Percentiles rank a stretch among this genome's conserved stretches.
These are phyloP conservation scores for Spodoptera frugiperda DNA, from an alignment of 1,140 invertebrate genomes.

Conservation along the genomic window DNA sequence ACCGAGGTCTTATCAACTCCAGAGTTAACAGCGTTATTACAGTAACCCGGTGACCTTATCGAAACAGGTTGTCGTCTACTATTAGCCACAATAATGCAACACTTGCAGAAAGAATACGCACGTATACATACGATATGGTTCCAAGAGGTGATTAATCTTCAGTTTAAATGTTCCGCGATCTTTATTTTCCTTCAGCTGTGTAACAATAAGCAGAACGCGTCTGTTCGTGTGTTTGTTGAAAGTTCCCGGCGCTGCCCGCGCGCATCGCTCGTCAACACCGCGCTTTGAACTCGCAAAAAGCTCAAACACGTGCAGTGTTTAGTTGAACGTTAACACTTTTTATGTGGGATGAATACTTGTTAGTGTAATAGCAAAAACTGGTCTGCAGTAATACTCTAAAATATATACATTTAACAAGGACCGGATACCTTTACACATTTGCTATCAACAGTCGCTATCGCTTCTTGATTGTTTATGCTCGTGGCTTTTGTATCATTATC, in stretches of 20 bases:
- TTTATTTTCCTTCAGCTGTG: background rate
- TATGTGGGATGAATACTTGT: slow-evolving; percentile 8
- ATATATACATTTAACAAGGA: background rate
- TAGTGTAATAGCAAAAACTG: background rate
- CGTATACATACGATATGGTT: background rate
- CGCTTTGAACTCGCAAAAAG: slow-evolving; percentile 42
- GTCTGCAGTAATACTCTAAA: background rate
- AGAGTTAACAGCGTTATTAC: slow-evolving; percentile 8
- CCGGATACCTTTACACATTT: background rate
- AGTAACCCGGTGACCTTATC: slow-evolving; percentile 14
- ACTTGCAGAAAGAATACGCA: background rate
- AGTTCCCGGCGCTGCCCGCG: slow-evolving; percentile 15
- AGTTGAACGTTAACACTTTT: slow-evolving; percentile 8
- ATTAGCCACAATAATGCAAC: slow-evolving; percentile 3
- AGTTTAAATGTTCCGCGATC: too few relatives aligned
- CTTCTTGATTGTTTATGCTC: background rate
- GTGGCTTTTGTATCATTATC: too few relatives aligned
- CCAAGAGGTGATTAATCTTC: too few relatives aligned
- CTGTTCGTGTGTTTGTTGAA: slow-evolving; percentile 16
- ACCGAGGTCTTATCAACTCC: background rate
- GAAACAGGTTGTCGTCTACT: background rate
- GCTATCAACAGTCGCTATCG: too few relatives aligned
- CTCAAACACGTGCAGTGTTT: slow-evolving; percentile 1
- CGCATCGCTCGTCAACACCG: slow-evolving; percentile 33
- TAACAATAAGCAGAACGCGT: background rate